phyloP scores from a whole-genome alignment of 2,888 invertebrate species.

The Lepidochrysops patricia region DNA sequence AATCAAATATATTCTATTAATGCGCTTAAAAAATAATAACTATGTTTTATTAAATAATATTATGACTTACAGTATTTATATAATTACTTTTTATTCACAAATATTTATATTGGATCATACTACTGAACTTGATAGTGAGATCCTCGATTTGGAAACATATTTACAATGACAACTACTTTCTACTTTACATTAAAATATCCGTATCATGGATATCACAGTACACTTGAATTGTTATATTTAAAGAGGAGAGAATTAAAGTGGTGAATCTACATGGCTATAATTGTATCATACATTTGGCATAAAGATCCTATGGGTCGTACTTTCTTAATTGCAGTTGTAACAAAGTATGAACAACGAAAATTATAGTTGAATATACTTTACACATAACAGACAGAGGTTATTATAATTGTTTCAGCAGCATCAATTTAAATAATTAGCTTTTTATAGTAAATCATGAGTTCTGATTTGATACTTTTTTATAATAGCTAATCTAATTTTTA shows the following conservation, averaged over 20 bases:
- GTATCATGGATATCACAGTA: conserved; percentile 51
- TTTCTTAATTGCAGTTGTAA: no score
- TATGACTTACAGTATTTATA: not conserved
- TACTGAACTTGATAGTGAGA: conserved; percentile 58
- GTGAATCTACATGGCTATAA: not conserved
- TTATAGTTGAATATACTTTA: not conserved
- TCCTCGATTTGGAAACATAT: conserved; percentile 24
- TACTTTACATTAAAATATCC: conserved; percentile 42
- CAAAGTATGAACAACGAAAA: no score
- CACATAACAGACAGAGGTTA: not conserved
- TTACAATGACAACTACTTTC: conserved; percentile 4
- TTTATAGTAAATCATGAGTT: not conserved
- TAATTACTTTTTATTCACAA: not conserved
- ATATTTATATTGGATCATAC: not conserved
- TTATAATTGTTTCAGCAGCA: not conserved
- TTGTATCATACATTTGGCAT: not conserved
- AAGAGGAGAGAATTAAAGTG: not conserved
- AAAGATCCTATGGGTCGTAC: no score
- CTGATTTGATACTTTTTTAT: no score
- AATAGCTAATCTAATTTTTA: conserved; percentile 16
- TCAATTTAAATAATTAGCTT: not conserved
- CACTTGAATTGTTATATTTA: conserved; percentile 4
- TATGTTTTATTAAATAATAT: not conserved
- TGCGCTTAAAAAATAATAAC: not conserved
- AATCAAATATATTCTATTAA: not conserved